phyloP scores from a whole-genome alignment of 2,113 vertebrate species.

The Periophthalmodon schlosseri region DNA sequence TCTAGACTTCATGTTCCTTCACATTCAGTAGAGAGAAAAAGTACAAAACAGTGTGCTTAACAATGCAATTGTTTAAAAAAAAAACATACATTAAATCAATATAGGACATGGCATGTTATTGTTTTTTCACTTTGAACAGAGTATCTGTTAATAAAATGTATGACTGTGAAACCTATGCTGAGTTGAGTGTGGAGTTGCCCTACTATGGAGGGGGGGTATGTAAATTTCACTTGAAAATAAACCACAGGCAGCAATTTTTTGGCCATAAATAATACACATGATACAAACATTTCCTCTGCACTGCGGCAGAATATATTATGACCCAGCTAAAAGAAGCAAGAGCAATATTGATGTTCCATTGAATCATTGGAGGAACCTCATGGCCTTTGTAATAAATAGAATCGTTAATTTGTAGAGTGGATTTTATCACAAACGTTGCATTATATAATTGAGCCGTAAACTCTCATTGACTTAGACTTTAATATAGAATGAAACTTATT shows the following conservation, averaged over 20 bases:
- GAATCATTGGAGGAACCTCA: conserved; percentile 56
- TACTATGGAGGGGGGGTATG: conserved; percentile 46
- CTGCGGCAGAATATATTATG: conserved; percentile 67
- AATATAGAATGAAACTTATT: not conserved
- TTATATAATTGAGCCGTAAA: not conserved
- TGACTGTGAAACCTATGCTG: not conserved
- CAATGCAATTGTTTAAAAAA: not conserved
- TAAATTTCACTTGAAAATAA: conserved; percentile 63
- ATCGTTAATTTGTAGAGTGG: conserved; percentile 37
- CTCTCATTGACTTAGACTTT: not conserved
- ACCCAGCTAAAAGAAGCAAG: conserved; percentile 44
- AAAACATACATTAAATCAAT: not conserved
- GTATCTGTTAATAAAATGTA: not conserved
- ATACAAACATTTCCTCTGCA: conserved; percentile 66
- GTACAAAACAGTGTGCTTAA: not conserved
- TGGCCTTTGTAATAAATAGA: conserved; percentile 54
- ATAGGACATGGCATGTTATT: conserved; percentile 18
- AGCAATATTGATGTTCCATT: conserved; percentile 57
- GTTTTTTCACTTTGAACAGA: not conserved
- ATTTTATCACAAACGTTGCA: conserved; percentile 15
- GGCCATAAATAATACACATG: conserved; percentile 68
- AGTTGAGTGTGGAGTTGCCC: conserved; percentile 19
- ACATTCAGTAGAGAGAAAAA: not conserved
- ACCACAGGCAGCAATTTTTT: conserved; percentile 66
- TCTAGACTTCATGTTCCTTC: not conserved